Evolutionary conservation across 1,140 invertebrate genomes (phyloP), one percentile per base, ranked within the genome.

Genomic region (Eciton burchellii): DNA sequence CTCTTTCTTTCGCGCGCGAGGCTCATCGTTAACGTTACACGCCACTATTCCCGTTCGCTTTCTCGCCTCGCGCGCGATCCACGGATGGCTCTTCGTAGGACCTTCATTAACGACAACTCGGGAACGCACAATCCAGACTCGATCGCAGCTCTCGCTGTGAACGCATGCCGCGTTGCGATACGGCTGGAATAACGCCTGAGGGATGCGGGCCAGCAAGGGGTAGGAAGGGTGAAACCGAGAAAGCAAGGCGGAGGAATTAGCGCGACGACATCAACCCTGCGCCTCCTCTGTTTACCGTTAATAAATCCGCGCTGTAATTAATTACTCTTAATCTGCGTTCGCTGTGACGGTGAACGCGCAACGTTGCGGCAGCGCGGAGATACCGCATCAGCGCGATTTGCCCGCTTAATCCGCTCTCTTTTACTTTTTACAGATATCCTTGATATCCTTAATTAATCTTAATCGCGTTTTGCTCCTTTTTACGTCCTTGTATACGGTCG

Each of bases 131-230:
- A 87, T 85, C 83, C 74, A 91, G 90, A 85, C 87, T 81, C 83
- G 86, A 91, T 93, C 91, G 90, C 91, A 92, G 89, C 79, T 90
- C 87, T 87, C 84, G 87, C 86, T n/a, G n/a, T n/a, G 86, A 90
- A 91, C 87, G 86, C 72, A 68, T 88, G 29, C 52, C 76, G 77
- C 59, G 59, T 81, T 71, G 65, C 76, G 52, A 82, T 79, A 84
- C 57, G 74, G 81, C 74, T 62, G 76, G 71, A 71, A 79, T 79
- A 79, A 79, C 68, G 74, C 74, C 74, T 68, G 43, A 60, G 54
- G 65, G 63, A 29, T 26, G 65, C 26, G 54, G 79, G 71, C 54
- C 59, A 49, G 59, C 68, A 41, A 56, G 72, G 57, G 45, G 68
- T 71, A 62, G 73, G 21, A 66, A 49, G 56, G 35, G 68, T 29